Conservation (phyloP, 2,888 invertebrate genomes). For the Limnephilus auricula region DNA sequence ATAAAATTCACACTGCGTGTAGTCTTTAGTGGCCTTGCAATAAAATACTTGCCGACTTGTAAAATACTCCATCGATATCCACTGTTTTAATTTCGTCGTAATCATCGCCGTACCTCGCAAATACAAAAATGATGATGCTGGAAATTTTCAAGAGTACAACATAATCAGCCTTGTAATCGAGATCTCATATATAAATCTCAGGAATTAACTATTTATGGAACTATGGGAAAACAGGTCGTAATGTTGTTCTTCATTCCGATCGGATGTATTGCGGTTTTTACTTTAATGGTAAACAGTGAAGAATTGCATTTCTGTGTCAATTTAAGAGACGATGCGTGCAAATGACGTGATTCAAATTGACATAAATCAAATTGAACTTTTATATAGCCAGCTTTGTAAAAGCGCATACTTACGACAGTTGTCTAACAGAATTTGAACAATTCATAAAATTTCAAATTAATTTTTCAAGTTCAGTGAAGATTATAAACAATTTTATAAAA, state of each 20-base stretch:
- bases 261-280: not conserved
- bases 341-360: not conserved
- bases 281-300: not conserved
- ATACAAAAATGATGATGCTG: slow-evolving; percentile 10
- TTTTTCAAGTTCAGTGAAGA: too few relatives aligned
- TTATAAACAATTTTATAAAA: too few relatives aligned
- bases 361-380: not conserved
- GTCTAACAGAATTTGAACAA: too few relatives aligned
- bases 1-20: not conserved
- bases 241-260: not conserved
- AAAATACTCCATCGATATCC: not conserved
- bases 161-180: slow-evolving; percentile 16
- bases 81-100: not conserved
- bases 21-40: not conserved
- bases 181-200: not conserved
- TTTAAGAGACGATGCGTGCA: slow-evolving; percentile 8
- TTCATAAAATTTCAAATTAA: too few relatives aligned
- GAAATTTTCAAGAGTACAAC: slow-evolving; percentile 25
- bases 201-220: slow-evolving; percentile 5
- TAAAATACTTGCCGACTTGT: slow-evolving; percentile 12
- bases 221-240: slow-evolving; percentile 18
- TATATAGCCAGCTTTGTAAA: not conserved
- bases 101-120: not conserved
- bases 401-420: not conserved
- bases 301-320: slow-evolving; percentile 3